Conservation (phyloP, 1,140 invertebrate species). For the Trichogramma pretiosum region DNA sequence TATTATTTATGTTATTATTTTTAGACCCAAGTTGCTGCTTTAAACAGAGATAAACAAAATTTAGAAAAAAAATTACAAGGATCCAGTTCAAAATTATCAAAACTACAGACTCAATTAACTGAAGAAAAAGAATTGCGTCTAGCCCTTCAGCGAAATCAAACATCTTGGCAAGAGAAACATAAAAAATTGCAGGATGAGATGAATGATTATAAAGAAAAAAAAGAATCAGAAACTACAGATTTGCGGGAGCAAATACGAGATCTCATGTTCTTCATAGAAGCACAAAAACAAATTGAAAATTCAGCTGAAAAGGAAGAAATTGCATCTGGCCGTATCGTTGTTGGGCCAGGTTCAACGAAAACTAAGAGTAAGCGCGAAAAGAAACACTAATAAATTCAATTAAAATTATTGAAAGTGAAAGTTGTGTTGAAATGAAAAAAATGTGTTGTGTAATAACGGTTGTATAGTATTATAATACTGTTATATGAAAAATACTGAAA, state of each 20-base stretch:
- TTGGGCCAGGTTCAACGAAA: slow-evolving; percentile 33
- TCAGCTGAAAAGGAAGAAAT: slow-evolving; percentile 60
- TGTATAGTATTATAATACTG: slow-evolving; percentile 18
- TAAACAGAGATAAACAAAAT: slow-evolving; percentile 56
- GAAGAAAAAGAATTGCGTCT: slow-evolving; percentile 73
- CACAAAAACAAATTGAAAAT: slow-evolving; percentile 60
- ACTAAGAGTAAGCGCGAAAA: slow-evolving; percentile 17
- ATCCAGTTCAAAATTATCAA: slow-evolving; percentile 49
- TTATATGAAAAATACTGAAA: slow-evolving; percentile 1
- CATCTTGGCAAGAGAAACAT: slow-evolving; percentile 64
- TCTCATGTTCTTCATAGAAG: slow-evolving; percentile 93
- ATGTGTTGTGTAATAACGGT: not conserved
- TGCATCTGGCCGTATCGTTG: slow-evolving; percentile 58
- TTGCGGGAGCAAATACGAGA: slow-evolving; percentile 87
- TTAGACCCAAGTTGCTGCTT: slow-evolving; percentile 38
- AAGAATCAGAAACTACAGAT: slow-evolving; percentile 68
- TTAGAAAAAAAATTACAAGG: slow-evolving; percentile 59
- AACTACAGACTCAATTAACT: slow-evolving; percentile 56
- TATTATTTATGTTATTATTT: slow-evolving; percentile 22
- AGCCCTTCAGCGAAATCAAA: slow-evolving; percentile 68
- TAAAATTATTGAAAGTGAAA: not conserved
- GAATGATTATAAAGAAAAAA: slow-evolving; percentile 45
- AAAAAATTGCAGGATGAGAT: slow-evolving; percentile 56
- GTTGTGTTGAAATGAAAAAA: not conserved
- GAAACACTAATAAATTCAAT: slow-evolving; percentile 8